Evolutionary conservation across 1,140 invertebrate genomes (phyloP), one percentile per base, ranked within the genome.

Genomic region (Bombus balteatus): DNA sequence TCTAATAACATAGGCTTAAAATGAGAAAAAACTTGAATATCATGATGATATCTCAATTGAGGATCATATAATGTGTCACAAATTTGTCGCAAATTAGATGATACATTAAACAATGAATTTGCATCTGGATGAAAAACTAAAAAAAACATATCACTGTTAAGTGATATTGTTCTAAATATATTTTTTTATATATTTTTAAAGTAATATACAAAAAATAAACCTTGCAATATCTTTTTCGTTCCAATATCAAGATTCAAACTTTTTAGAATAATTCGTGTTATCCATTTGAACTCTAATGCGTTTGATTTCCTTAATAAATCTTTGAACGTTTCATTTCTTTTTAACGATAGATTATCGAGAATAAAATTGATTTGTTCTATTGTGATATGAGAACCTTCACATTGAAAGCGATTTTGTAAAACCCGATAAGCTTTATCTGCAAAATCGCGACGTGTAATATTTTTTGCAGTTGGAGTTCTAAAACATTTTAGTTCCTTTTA

Each of bases 1-100:
- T 98, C 98, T 34, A 98, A 97, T 34, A 99, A 94, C 98, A 99
- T 99, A 0, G 98, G 98, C 80, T 97, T 96, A 91, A 98, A 98
- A 18, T 98, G 97, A 81, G 96, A 96, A 94, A 98, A 99, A 3
- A 98, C 90, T 81, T 96, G 93, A 32, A 99, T 96, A 81, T 97
- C 96, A 71, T 65, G 18, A 34, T 81, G 95, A 62, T 71, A 88
- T 80, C 89, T 98, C 1, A 96, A 94, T 70, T 94, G 94, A 4
- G 96, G 96, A 92, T 98, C 96, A 62, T 95, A 95, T 8, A 98
- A 94, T 70, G 96, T 96, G 68, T 96, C 94, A 92, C 97, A 98
- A 9, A 98, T 96, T 96, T 98, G 89, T 13, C 93, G 94, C 84
- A 99, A 94, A 94, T 96, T 97, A 71, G 97, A 97, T 92, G 96